Base-by-base conservation (phyloP, 1,140 invertebrate species). In the Mya arenaria region DNA sequence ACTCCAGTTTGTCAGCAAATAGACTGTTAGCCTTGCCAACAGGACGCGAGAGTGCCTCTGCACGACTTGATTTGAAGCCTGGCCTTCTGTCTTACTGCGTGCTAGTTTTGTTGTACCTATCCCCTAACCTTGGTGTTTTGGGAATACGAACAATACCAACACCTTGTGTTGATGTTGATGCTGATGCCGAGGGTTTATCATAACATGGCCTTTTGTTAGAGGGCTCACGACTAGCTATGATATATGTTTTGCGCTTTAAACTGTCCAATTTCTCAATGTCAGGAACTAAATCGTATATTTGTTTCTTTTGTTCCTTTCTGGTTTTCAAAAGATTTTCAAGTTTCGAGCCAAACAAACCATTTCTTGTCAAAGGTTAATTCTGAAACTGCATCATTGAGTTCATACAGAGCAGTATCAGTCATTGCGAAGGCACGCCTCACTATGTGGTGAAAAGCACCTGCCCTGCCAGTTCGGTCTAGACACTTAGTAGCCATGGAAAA, bases 1-100 rank as follows among this genome's bases (percentile, higher is more conserved):
- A 58, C 36, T 83, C 74, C 65, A 83, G 34, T 39, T 55, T 4
- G 62, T 19, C 5, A 83, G 32, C 13, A 83, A 41, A 72, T 78
- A 32, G 1, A 83, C 28, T 55, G 77, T 72, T 23, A 83, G 34
- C n/a, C 30, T 34, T 8, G 23, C 34, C n/a, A 10, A 30, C 39
- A 56, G 5, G 19, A 28, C 3, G 13, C n/a, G 65, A 68, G 23
- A 10, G 17, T 19, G 32, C 4, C n/a, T 28, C 6, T 41, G 32
- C 37, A 2, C 32, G 4, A n/a, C 58, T 15, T 15, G 23, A 48
- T 6, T 41, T 15, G 25, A 19, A 8, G 25, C 48, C 19, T 28
- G 48, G 37, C 58, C 36, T 30, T 0, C 32, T 8, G 60, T 10
- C 19, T 19, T 23, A 32, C 73, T 25, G 55, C 5, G 13, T 36